Evolutionary conservation across 2,797 vertebrate genomes (phyloP), one percentile per base, ranked within the genome.

Genomic region (Tauraco hartlaubi): DNA sequence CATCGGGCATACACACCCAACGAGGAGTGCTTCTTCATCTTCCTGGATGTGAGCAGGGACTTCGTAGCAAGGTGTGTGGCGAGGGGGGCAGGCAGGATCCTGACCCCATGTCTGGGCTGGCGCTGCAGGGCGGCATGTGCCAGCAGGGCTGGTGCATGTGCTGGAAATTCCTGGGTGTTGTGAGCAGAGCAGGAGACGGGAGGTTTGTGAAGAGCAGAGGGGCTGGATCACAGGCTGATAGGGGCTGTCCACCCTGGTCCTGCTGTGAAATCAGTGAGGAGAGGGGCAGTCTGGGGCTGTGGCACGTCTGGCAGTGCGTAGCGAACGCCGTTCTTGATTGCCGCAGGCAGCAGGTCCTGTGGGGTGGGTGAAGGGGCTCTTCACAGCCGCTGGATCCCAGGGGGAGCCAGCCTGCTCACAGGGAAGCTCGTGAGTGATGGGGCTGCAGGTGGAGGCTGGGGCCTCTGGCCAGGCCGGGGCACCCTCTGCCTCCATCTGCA

Each of bases 11-110:
- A 99, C 97, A 99, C 99, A 0, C 99, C 99, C 39, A 99, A 99
- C 0, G 99, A 99, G 9, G 99, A 99, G 96, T 99, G 99, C 96
- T 99, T 99, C 98, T 99, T 99, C 95, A 99, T 99, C 97, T 99
- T 99, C 97, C 98, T 99, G 11, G 99, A 99, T 0, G 99, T 99
- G 98, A 99, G 99, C 98, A 98, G 98, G 85, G 99, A 99, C 97
- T 99, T 99, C 2, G 99, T 99, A 26, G 99, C 99, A 64, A 99
- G 99, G 99, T 99, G 86, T 35, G 94, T 54, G 61, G 59, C 1
- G 0, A 6, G 7, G 31, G 14, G 49, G 10, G 6, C 2, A 18
- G 37, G n/a, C 71, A 39, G 35, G 61, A 26, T 20, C 43, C 51
- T 22, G 37, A 12, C 52, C 33, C 16, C 1, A 4, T 1, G 2